These are phyloP conservation scores for Drosophila watanabei DNA, from an alignment of 1,140 invertebrate species.

Conservation along the genomic window DNA sequence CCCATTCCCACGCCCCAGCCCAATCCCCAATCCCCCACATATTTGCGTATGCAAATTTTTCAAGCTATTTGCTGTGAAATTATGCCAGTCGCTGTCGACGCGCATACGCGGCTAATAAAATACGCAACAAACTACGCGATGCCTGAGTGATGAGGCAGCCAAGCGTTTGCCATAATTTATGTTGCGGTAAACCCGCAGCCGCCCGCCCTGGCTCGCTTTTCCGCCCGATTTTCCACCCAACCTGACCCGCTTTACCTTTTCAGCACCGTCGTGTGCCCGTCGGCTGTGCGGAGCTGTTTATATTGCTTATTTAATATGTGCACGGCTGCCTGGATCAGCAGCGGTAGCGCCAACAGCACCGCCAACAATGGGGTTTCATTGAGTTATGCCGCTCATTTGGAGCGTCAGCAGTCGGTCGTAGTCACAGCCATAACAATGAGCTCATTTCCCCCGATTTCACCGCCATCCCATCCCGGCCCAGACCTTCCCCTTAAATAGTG, in stretches of 20 bases:
- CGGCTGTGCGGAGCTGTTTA: conserved; percentile 53
- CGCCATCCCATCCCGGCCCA: background rate
- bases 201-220: conserved; percentile 24
- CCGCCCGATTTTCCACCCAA: conserved; percentile 30
- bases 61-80: conserved; percentile 68
- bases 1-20: conserved; percentile 11
- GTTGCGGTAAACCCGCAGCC: conserved; percentile 69
- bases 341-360: conserved; percentile 33
- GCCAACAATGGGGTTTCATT: conserved; percentile 75
- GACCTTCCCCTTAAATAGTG: conserved; percentile 64
- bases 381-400: conserved; percentile 81
- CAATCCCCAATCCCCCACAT: conserved; percentile 14
- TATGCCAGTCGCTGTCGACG: conserved; percentile 59
- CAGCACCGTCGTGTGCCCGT: conserved; percentile 32
- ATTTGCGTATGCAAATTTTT: conserved; percentile 76
- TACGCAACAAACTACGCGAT: conserved; percentile 74
- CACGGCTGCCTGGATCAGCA: conserved; percentile 70
- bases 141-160: conserved; percentile 81
- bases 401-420: conserved; percentile 51
- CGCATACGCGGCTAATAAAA: conserved; percentile 74
- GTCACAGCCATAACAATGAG: conserved; percentile 70
- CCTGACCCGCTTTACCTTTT: conserved; percentile 55
- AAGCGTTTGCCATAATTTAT: conserved; percentile 80
- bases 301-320: conserved; percentile 83
- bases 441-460: conserved; percentile 56